phyloP scores from a whole-genome alignment of 2,797 vertebrate species.

The Leptoclinus maculatus region DNA sequence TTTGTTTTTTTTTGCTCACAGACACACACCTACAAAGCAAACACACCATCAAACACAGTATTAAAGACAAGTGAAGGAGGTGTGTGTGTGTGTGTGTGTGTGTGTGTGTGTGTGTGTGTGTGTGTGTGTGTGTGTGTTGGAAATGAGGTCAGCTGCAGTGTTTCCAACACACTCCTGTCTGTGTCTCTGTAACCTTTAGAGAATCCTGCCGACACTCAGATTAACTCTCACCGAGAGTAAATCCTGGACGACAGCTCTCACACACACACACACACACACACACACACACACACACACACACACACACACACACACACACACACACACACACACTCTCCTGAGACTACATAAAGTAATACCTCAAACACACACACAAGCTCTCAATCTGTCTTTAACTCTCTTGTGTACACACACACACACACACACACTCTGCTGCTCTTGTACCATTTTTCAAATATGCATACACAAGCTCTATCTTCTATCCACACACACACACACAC shows the following conservation, averaged over 20 bases:
- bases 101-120: slow-evolving; percentile 31
- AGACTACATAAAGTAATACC: slow-evolving; percentile 57
- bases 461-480: slow-evolving; percentile 51
- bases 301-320: slow-evolving; percentile 37
- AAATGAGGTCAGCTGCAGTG: slow-evolving; percentile 72
- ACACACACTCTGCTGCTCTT: slow-evolving; percentile 30
- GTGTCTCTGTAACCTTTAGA: slow-evolving; percentile 74
- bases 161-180: slow-evolving; percentile 62
- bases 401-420: slow-evolving; percentile 31
- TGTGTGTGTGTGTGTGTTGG: slow-evolving; percentile 29
- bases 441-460: slow-evolving; percentile 61
- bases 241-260: slow-evolving; percentile 76
- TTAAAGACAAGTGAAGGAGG: slow-evolving; percentile 36
- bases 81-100: slow-evolving; percentile 25
- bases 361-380: slow-evolving; percentile 52
- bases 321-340: slow-evolving; percentile 10
- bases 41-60: slow-evolving; percentile 17
- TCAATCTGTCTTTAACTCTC: slow-evolving; percentile 65
- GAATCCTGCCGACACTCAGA: slow-evolving; percentile 73
- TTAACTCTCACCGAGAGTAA: slow-evolving; percentile 72
- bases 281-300: slow-evolving; percentile 30
- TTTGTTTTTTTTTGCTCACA: slow-evolving; percentile 6
- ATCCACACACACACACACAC: slow-evolving; percentile 18
- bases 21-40: slow-evolving; percentile 4
- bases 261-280: slow-evolving; percentile 35